Conservation (phyloP, 2,113 vertebrate species). For the Indicator indicator region DNA sequence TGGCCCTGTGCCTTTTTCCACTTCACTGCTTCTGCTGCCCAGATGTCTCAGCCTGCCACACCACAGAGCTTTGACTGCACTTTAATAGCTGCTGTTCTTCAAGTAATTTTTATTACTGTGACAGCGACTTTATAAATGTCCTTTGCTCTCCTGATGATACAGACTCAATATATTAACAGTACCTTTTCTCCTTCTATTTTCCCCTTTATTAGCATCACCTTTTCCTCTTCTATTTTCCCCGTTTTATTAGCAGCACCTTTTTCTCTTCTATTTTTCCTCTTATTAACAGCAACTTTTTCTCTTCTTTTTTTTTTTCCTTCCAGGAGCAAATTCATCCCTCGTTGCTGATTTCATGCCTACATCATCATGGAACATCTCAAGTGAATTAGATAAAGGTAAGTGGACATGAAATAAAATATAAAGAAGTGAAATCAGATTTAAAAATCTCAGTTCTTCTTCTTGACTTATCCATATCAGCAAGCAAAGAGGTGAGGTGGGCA, state of each 20-base stretch:
- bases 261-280: too few relatives aligned
- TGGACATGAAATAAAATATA: neutral
- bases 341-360: constrained; percentile 85
- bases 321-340: constrained; percentile 84
- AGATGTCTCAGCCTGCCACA: constrained; percentile 25
- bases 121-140: neutral
- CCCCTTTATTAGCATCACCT: neutral
- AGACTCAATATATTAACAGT: neutral
- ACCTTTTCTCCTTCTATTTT: neutral
- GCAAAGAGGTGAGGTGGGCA: neutral
- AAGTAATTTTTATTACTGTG: neutral
- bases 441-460: neutral
- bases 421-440: neutral
- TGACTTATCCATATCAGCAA: neutral
- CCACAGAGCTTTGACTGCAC: neutral
- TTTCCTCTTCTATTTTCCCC: neutral
- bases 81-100: neutral
- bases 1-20: neutral
- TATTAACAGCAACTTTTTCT: too few relatives aligned
- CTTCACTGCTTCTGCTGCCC: neutral
- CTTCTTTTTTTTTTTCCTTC: constrained; percentile 42
- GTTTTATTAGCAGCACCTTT: too few relatives aligned
- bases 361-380: constrained; percentile 89
- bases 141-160: neutral
- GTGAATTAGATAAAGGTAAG: constrained; percentile 86